These are phyloP conservation scores for Cheirogaleus major DNA, from an alignment of 2,797 vertebrate species.

Conservation along the genomic window DNA sequence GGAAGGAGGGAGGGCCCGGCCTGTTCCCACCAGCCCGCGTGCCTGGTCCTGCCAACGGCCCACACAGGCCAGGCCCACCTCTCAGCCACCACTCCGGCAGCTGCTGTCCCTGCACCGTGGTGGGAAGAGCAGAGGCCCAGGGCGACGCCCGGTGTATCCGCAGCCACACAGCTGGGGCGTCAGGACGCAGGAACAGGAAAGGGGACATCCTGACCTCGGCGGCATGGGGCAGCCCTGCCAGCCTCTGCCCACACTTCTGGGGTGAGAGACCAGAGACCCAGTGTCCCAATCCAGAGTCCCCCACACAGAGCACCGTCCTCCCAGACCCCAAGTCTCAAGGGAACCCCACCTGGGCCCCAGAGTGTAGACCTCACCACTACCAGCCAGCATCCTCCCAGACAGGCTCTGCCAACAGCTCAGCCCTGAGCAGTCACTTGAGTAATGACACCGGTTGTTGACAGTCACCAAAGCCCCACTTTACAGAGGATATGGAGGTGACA, in stretches of 20 bases:
- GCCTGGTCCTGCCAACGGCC: background rate
- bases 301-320: background rate
- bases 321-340: background rate
- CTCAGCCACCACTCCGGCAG: background rate
- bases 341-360: fast-evolving
- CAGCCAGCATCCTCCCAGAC: background rate
- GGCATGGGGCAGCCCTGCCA: background rate
- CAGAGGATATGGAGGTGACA: background rate
- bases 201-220: background rate
- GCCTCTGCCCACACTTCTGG: background rate
- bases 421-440: background rate
- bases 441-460: background rate
- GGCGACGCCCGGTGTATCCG: background rate
- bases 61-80: background rate
- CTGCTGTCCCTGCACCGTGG: fast-evolving
- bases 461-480: background rate
- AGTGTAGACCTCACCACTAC: fast-evolving
- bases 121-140: fast-evolving
- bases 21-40: background rate
- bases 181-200: background rate
- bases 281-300: background rate
- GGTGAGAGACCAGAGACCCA: background rate
- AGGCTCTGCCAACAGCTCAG: background rate
- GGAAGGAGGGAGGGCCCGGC: fast-evolving
- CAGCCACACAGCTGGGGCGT: too few relatives aligned